These are phyloP conservation scores for Lepidostoma basale DNA, from an alignment of 1,140 invertebrate species.

Conservation along the genomic window DNA sequence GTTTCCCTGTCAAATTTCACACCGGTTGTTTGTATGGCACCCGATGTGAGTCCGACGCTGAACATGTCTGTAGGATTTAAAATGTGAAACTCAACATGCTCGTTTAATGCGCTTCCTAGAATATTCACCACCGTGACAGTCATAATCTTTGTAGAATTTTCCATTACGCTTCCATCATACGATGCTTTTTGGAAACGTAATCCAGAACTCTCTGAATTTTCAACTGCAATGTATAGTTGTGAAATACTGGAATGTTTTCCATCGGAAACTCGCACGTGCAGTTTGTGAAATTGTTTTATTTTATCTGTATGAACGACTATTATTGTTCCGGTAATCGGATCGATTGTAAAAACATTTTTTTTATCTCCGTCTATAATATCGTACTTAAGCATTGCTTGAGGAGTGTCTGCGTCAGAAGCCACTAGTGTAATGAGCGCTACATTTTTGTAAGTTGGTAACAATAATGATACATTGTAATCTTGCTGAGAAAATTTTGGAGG, in stretches of 20 bases:
- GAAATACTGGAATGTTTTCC: constrained; percentile 69
- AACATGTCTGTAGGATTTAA: constrained; percentile 88
- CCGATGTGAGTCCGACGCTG: constrained; percentile 82
- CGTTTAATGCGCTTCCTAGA: constrained; percentile 77
- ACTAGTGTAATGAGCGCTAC: constrained; percentile 69
- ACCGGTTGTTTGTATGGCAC: constrained; percentile 79
- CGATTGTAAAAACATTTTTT: constrained; percentile 77
- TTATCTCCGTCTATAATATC: constrained; percentile 81
- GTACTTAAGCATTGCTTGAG: constrained; percentile 67
- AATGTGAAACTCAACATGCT: constrained; percentile 82
- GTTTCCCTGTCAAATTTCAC: constrained; percentile 80
- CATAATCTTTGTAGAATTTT: constrained; percentile 79
- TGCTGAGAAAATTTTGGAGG: constrained; percentile 71
- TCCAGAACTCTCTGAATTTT: constrained; percentile 72
- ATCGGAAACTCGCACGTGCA: constrained; percentile 72
- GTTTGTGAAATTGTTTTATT: constrained; percentile 57
- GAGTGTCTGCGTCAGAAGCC: constrained; percentile 74
- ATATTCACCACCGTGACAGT: constrained; percentile 82
- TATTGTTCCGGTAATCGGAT: constrained; percentile 76
- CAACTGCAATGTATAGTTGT: constrained; percentile 66
- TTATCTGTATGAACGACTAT: constrained; percentile 50
- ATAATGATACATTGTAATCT: constrained; percentile 74
- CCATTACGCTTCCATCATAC: constrained; percentile 76
- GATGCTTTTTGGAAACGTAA: constrained; percentile 76
- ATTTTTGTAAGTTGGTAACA: constrained; percentile 78